Conservation (phyloP, 2,888 invertebrate species). For the Reticulitermes lucifugus region DNA sequence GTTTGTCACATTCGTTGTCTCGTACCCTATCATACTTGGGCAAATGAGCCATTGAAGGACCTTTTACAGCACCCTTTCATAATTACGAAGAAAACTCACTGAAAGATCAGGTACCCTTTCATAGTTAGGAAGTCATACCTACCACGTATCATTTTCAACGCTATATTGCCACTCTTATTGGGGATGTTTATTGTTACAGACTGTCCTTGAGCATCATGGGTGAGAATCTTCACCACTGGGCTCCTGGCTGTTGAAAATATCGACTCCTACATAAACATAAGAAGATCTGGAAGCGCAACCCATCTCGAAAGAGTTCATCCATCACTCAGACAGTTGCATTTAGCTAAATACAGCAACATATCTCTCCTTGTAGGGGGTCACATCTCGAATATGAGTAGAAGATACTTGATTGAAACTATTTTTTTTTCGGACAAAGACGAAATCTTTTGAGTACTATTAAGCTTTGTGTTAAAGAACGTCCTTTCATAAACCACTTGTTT, state of each 20-base stretch:
- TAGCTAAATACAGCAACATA: background rate
- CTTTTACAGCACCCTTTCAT: too few relatives aligned
- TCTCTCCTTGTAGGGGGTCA: background rate
- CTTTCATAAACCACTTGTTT: background rate
- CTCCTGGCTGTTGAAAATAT: background rate
- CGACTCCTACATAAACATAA: background rate
- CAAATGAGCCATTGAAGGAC: too few relatives aligned
- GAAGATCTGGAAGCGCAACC: background rate
- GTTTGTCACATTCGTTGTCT: too few relatives aligned
- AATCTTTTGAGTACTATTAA: background rate
- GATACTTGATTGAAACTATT: background rate
- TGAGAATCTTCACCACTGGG: background rate
- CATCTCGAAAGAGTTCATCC: background rate
- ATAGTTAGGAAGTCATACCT: too few relatives aligned
- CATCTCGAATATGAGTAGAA: background rate
- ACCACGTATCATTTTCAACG: too few relatives aligned
- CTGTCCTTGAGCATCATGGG: background rate
- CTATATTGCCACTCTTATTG: too few relatives aligned
- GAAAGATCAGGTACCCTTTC: too few relatives aligned
- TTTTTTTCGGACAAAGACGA: background rate
- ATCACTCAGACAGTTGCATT: conserved; percentile 10
- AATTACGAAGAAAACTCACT: too few relatives aligned
- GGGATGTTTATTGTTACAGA: background rate
- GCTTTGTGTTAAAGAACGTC: background rate
- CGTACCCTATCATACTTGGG: too few relatives aligned